A percentile compares a stretch with the other conserved stretches of the same genome.
These are phyloP conservation scores for Morbakka virulenta DNA, from an alignment of 30 jellyfish, hydroid and myxozoan species.

Conservation along the genomic window DNA sequence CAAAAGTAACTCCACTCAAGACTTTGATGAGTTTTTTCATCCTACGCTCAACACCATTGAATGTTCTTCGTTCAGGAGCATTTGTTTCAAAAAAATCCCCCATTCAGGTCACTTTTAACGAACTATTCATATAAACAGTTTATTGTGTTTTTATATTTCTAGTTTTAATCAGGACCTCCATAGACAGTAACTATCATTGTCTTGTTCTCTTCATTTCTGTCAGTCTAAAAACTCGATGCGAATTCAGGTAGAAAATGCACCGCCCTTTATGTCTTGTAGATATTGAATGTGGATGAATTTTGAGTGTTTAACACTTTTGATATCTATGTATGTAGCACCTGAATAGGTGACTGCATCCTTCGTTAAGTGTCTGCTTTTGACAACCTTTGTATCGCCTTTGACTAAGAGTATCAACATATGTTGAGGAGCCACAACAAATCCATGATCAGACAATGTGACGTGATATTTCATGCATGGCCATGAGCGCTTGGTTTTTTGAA, in stretches of 20 bases:
- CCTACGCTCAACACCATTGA: no score
- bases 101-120: no score
- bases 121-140: no score
- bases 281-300: not conserved
- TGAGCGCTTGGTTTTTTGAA: not conserved
- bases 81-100: no score
- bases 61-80: no score
- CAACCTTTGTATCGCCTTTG: not conserved
- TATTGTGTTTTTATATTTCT: no score
- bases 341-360: not conserved
- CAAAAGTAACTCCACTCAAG: no score
- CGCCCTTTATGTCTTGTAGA: not conserved
- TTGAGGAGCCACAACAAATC: not conserved
- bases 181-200: no score
- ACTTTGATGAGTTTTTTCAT: no score
- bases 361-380: not conserved
- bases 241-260: not conserved
- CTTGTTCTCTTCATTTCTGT: not conserved
- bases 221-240: not conserved
- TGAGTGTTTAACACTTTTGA: not conserved
- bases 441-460: not conserved
- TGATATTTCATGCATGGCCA: not conserved
- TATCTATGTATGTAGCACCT: not conserved
- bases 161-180: no score
- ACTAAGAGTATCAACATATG: not conserved